These are phyloP conservation scores for Scaptodrosophila lebanonensis DNA, from an alignment of 1,140 invertebrate species.

Conservation along the genomic window DNA sequence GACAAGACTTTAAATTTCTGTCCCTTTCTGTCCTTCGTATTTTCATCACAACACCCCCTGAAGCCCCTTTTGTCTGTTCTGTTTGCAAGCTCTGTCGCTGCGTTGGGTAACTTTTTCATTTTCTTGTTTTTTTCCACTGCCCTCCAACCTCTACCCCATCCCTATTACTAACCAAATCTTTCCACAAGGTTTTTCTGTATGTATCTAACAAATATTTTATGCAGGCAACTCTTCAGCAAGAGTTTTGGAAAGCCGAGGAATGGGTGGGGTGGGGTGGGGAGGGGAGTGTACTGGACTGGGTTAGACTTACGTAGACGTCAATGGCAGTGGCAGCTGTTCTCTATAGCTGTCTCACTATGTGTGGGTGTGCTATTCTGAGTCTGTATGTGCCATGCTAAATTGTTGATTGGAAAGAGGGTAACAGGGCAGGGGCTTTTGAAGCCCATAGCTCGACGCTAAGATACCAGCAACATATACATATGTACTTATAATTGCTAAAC, in stretches of 20 bases:
- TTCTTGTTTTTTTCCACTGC: conserved; percentile 18
- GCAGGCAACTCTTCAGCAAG: conserved; percentile 43
- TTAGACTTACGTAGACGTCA: too few relatives aligned
- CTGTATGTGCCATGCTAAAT: too few relatives aligned
- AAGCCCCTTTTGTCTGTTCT: too few relatives aligned
- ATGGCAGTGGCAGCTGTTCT: neutral
- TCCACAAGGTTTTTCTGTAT: conserved; percentile 39
- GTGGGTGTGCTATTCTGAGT: neutral
- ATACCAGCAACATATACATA: conserved; percentile 25
- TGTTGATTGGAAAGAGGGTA: conserved; percentile 9
- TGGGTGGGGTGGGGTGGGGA: neutral
- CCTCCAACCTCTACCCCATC: too few relatives aligned
- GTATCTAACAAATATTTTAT: conserved; percentile 72
- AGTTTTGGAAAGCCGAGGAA: too few relatives aligned
- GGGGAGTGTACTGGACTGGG: neutral
- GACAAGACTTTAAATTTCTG: too few relatives aligned
- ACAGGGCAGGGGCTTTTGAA: too few relatives aligned
- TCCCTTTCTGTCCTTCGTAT: too few relatives aligned
- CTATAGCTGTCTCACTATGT: neutral
- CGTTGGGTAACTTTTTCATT: conserved; percentile 49
- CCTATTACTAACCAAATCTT: too few relatives aligned
- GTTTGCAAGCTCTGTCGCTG: conserved; percentile 21
- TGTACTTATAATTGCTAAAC: conserved; percentile 74
- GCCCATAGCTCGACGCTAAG: too few relatives aligned
- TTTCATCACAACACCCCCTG: too few relatives aligned